Evolutionary conservation across 2,888 invertebrate genomes (phyloP), one percentile per base, ranked within the genome.

Genomic region (Meganola albula): DNA sequence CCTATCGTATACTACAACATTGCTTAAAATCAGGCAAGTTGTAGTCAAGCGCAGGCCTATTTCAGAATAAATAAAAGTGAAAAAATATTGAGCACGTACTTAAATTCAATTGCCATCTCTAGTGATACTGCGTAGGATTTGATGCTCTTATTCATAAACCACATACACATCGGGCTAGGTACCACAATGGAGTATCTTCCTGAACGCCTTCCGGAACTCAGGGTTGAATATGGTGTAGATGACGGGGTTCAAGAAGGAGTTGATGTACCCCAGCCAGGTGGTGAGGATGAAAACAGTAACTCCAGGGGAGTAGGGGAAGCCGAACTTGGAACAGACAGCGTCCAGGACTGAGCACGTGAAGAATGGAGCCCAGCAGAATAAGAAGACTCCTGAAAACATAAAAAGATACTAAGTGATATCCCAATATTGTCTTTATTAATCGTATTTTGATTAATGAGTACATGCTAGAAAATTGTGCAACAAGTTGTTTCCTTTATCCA

Each of bases 361-460:
- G 89, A 99, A 99, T 27, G 99, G 99, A 41, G 98, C 94, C 99
- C 99, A 99, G 85, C 99, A 99, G 65, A 98, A 90, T 24, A 99
- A 91, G 79, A 99, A 99, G 5, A 98, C 97, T 54, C 98, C 99
- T 99, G 89, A 9, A 88, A 62, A n/a, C n/a, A n/a, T n/a, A n/a
- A n/a, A n/a, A n/a, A n/a, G n/a, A n/a, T n/a, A n/a, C n/a, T n/a
- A n/a, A n/a, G n/a, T n/a, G n/a, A n/a, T n/a, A n/a, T n/a, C n/a
- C n/a, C n/a, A n/a, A n/a, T n/a, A n/a, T n/a, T n/a, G n/a, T n/a
- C n/a, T n/a, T n/a, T n/a, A n/a, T n/a, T n/a, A n/a, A n/a, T n/a
- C n/a, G n/a, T n/a, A n/a, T n/a, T n/a, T n/a, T n/a, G n/a, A n/a
- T n/a, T n/a, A n/a, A n/a, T n/a, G n/a, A n/a, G n/a, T n/a, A n/a